Evolutionary conservation across 2,113 vertebrate genomes (phyloP), one percentile per base, ranked within the genome.

Genomic region (Cyanoderma ruficeps): DNA sequence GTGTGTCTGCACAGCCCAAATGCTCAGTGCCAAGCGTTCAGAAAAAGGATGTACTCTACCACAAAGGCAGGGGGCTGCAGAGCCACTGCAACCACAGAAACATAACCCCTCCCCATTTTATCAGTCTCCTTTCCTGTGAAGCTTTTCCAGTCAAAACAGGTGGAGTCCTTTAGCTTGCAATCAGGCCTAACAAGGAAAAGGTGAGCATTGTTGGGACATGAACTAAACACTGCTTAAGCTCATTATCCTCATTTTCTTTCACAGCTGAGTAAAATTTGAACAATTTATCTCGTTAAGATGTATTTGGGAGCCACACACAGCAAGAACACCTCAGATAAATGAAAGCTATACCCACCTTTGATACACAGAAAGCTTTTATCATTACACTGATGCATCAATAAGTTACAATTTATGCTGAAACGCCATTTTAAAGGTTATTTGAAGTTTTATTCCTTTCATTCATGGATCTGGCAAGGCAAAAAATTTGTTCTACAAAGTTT

Each of bases 101-200:
- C 0, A 2, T 18, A 6, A 37, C 11, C 2, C 1, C 13, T n/a
- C 3, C 1, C 7, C 4, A 2, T 42, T 72, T 64, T 17, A 11
- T 28, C 55, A 20, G 28, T n/a, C 15, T 55, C n/a, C 24, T 25
- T 37, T 11, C 15, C 20, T 23, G 18, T 11, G 39, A 42, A 31
- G 35, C 13, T 61, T 87, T 59, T 55, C 7, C 59, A 17, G 15
- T 6, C 21, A 80, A 31, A 60, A 30, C 39, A 31, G 64, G 44
- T 25, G 33, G 3, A 80, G 14, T 3, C 41, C n/a, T 42, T 33
- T 3, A 13, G 49, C 12, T 68, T 37, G 18, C n/a, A 31, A n/a
- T 24, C 27, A 64, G 55, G 35, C 53, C 53, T 41, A 61, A 28
- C 2, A 2, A 70, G 41, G 64, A 47, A 57, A 19, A 61, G 49